phyloP scores from a whole-genome alignment of 2,888 invertebrate genomes.

The Epinotia ramella region DNA sequence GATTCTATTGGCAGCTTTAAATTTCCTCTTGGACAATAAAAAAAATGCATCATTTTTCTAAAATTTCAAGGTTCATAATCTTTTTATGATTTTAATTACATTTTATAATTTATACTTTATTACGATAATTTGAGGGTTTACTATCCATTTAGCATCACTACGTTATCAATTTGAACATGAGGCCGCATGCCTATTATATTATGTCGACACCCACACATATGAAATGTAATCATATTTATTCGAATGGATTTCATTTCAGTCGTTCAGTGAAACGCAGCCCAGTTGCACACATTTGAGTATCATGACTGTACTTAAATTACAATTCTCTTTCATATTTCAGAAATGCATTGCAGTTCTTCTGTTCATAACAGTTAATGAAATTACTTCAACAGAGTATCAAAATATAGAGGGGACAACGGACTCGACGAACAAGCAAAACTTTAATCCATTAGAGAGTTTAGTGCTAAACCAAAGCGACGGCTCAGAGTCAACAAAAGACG shows the following conservation, averaged over 20 bases:
- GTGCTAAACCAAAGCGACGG: constrained; percentile 37
- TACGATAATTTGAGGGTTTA: no score
- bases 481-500: constrained; percentile 35
- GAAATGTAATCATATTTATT: constrained; percentile 2
- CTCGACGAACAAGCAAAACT: constrained; percentile 33
- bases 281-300: background rate
- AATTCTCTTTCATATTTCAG: constrained; percentile 29
- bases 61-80: no score
- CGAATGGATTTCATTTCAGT: background rate
- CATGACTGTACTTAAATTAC: constrained; percentile 3
- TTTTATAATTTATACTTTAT: no score
- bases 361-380: constrained; percentile 26
- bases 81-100: no score
- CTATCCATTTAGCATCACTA: no score
- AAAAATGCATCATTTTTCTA: no score
- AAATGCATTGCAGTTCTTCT: constrained; percentile 31
- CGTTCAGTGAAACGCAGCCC: constrained; percentile 6
- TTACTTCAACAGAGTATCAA: constrained; percentile 26
- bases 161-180: no score
- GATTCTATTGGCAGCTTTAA: no score
- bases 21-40: no score
- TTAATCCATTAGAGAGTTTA: constrained; percentile 43
- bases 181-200: no score
- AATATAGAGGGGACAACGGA: constrained; percentile 31
- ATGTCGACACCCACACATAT: background rate